Percentiles rank a stretch among this genome's conserved stretches.
These are phyloP conservation scores for Daboia siamensis DNA, from an alignment of 2,113 vertebrate genomes.

Conservation along the genomic window DNA sequence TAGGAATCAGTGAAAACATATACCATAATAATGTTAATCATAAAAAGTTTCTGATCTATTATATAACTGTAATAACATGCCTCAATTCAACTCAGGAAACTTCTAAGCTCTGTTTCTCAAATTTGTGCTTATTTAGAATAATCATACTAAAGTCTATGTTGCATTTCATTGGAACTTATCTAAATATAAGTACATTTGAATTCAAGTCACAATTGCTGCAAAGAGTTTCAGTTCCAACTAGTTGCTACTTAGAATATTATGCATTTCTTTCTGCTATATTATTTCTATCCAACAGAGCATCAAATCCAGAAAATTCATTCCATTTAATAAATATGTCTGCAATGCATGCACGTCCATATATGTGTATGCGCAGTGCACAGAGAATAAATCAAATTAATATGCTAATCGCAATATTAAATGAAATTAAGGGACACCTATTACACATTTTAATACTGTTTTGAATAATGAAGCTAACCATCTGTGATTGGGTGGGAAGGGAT, in stretches of 20 bases:
- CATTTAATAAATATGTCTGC: background rate
- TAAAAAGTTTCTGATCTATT: background rate
- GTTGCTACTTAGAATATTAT: background rate
- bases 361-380: background rate
- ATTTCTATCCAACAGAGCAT: background rate
- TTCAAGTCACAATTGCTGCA: background rate
- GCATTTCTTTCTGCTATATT: background rate
- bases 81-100: background rate
- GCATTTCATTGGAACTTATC: background rate
- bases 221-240: background rate
- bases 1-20: background rate
- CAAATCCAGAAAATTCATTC: background rate
- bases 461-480: constrained; percentile 7
- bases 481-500: background rate
- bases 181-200: background rate
- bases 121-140: background rate
- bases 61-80: background rate
- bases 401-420: background rate
- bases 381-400: background rate
- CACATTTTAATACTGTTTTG: constrained; percentile 1
- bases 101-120: background rate
- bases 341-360: background rate
- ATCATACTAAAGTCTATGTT: background rate
- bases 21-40: background rate
- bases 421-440: background rate